phyloP scores from a whole-genome alignment of 2,888 invertebrate genomes.

The Linnaemya tessellans region DNA sequence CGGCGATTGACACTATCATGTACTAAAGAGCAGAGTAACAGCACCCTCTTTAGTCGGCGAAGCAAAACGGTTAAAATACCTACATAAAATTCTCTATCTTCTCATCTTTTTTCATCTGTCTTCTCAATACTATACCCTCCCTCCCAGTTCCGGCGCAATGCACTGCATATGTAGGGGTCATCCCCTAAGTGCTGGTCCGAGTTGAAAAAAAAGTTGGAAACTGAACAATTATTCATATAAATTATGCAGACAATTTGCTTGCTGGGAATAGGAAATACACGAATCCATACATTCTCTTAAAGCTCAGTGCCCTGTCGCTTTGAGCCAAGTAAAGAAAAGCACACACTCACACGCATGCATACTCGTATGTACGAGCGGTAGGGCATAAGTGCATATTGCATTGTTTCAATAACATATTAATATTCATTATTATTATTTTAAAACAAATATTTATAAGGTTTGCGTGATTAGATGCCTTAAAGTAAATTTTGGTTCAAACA shows the following conservation, averaged over 20 bases:
- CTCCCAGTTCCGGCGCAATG: too few species aligned
- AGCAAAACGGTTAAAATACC: too few species aligned
- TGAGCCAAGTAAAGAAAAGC: neutral
- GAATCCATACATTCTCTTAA: neutral
- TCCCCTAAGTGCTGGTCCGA: too few species aligned
- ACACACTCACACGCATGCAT: too few species aligned
- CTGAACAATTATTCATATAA: neutral
- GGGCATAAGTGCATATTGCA: neutral
- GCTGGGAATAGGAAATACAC: neutral
- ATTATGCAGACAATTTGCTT: neutral
- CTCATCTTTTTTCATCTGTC: too few species aligned
- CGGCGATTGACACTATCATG: too few species aligned
- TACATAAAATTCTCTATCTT: too few species aligned
- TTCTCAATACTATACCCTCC: too few species aligned
- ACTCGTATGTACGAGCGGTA: neutral
- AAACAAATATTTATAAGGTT: constrained; percentile 80
- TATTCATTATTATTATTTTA: constrained; percentile 37
- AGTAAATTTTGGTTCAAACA: constrained; percentile 32
- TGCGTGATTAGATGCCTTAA: constrained; percentile 82
- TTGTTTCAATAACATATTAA: constrained; percentile 34
- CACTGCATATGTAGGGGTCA: too few species aligned
- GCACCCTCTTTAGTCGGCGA: too few species aligned
- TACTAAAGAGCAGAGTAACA: too few species aligned
- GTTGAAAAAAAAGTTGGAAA: too few species aligned
- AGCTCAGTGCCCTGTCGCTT: neutral